phyloP scores from a whole-genome alignment of 2,797 vertebrate genomes.

The Sylvilagus floridanus region DNA sequence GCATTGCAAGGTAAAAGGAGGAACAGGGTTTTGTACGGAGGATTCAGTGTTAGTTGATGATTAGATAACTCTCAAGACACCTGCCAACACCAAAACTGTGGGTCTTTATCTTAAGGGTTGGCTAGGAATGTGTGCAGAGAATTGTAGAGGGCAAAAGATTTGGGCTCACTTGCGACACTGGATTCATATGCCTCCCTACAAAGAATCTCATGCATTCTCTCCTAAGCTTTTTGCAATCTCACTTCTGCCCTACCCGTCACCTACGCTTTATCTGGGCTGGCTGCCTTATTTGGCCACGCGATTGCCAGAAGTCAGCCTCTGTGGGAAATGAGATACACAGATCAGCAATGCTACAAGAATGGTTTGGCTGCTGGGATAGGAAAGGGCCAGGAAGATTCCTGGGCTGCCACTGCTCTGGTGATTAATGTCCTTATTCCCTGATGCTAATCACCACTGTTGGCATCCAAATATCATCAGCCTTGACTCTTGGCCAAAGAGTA shows the following conservation, averaged over 20 bases:
- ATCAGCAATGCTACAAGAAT: not conserved
- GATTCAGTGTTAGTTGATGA: not conserved
- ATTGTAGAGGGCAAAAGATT: not conserved
- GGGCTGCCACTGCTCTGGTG: conserved; percentile 53
- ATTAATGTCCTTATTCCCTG: conserved; percentile 65
- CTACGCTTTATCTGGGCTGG: not conserved
- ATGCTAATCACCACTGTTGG: conserved; percentile 60
- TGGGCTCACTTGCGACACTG: not conserved
- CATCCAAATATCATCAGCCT: conserved; percentile 60
- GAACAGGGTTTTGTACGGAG: not conserved
- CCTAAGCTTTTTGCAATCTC: not conserved
- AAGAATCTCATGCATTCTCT: not conserved
- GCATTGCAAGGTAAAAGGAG: not conserved
- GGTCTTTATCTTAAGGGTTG: not conserved
- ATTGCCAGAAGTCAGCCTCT: not conserved
- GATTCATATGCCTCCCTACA: not conserved
- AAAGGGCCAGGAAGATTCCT: conserved; percentile 41
- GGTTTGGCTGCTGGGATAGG: conserved; percentile 23
- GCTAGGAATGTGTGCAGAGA: not conserved
- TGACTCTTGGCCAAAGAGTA: conserved; percentile 55
- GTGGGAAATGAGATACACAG: not conserved
- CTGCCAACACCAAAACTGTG: not conserved
- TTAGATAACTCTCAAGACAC: not conserved
- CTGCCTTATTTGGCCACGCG: not conserved
- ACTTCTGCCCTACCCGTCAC: not conserved